Percentiles rank a stretch among this genome's conserved stretches.
Evolutionary conservation across 2,113 vertebrate genomes (phyloP).

Genomic region (Colossoma macropomum): DNA sequence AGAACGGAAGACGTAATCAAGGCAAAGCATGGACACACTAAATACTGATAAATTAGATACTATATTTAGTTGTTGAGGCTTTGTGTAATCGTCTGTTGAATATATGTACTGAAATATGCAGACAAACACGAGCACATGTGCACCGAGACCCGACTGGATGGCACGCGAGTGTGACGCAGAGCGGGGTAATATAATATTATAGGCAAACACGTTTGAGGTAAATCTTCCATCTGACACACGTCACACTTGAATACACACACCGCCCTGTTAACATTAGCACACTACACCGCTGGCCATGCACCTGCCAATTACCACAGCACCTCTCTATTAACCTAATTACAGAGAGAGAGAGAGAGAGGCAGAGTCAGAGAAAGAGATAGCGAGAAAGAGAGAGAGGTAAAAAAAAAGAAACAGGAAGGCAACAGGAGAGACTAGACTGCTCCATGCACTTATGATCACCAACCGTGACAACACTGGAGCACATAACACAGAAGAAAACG

Average conservation of each 20-base stretch:
- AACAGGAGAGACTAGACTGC: conserved; percentile 14
- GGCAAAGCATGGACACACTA: too few relatives aligned
- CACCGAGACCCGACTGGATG: neutral
- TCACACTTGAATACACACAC: conserved; percentile 60
- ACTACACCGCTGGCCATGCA: conserved; percentile 4
- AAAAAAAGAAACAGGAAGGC: conserved; percentile 29
- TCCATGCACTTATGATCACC: conserved; percentile 15
- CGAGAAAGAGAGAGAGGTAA: neutral
- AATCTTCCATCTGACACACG: conserved; percentile 72
- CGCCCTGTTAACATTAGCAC: conserved; percentile 39
- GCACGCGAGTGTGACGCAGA: neutral
- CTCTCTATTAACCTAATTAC: conserved; percentile 61
- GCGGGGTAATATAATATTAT: conserved; percentile 68
- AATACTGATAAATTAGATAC: too few relatives aligned
- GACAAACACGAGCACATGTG: neutral
- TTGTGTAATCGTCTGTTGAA: too few relatives aligned
- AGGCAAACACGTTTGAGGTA: conserved; percentile 41
- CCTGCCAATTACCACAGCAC: conserved; percentile 28
- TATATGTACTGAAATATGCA: neutral
- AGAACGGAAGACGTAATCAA: too few relatives aligned
- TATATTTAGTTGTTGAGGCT: too few relatives aligned
- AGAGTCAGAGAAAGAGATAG: neutral
- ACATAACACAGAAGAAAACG: neutral
- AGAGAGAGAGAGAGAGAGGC: conserved; percentile 10
- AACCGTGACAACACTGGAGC: neutral